Conservation (phyloP, 2,888 invertebrate species). For the Aphelenchoides bicaudatus region DNA sequence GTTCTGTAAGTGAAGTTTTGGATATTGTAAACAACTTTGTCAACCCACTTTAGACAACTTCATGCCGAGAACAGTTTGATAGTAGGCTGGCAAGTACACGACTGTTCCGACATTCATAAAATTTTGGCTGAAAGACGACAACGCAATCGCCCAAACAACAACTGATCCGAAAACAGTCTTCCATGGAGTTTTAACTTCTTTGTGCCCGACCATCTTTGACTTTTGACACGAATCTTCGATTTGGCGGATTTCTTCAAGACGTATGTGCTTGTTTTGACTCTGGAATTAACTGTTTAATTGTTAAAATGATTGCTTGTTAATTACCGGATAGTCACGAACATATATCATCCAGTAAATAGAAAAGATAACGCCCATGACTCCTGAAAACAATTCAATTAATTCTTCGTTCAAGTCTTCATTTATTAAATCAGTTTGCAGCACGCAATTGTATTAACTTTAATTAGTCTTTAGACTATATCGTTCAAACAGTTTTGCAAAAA, state of each 20-base stretch:
- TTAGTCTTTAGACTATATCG: too few species aligned
- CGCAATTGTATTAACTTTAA: too few species aligned
- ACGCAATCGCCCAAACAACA: slow-evolving; percentile 54
- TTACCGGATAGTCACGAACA: slow-evolving; percentile 46
- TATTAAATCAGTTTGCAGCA: too few species aligned
- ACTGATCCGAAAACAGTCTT: slow-evolving; percentile 42
- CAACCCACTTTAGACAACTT: slow-evolving; percentile 48
- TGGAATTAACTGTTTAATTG: slow-evolving; percentile 39
- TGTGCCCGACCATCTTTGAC: too few species aligned
- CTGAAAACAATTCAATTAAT: slow-evolving; percentile 33
- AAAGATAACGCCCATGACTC: slow-evolving; percentile 45
- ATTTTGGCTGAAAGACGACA: slow-evolving; percentile 56
- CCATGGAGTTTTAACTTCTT: slow-evolving; percentile 37
- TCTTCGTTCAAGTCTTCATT: too few species aligned
- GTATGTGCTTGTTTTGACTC: slow-evolving; percentile 38
- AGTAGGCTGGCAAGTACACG: slow-evolving; percentile 57
- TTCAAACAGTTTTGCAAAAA: too few species aligned
- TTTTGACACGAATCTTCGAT: slow-evolving; percentile 22
- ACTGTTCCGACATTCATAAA: slow-evolving; percentile 59
- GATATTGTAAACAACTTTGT: neutral
- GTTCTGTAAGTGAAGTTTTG: slow-evolving; percentile 39
- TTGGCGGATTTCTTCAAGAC: slow-evolving; percentile 38
- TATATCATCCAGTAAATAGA: slow-evolving; percentile 46
- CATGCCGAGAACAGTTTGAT: slow-evolving; percentile 54
- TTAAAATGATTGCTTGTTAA: slow-evolving; percentile 36